A percentile compares a stretch with the other conserved stretches of the same genome.
Conservation (phyloP, 2,797 vertebrate species). For the Pantherophis vulpinus region DNA sequence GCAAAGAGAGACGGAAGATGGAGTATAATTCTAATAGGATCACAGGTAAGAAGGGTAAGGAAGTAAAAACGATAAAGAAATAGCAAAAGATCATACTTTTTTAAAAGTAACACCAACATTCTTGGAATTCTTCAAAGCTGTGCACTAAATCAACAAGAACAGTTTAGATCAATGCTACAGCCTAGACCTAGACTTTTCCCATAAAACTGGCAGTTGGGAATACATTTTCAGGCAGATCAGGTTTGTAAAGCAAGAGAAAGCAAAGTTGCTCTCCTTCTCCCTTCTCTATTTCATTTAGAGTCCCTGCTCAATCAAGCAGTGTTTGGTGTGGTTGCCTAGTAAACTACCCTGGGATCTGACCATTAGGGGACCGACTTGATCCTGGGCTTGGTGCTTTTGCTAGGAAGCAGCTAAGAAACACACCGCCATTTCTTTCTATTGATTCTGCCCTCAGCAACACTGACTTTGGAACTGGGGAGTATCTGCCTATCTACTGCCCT, state of each 20-base stretch:
- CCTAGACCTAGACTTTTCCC: not conserved
- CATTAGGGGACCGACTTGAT: not conserved
- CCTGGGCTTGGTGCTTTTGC: not conserved
- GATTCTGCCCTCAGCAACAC: rapidly evolving
- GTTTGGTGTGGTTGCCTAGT: constrained; percentile 4
- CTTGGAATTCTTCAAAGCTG: not conserved
- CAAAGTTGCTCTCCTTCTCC: not conserved
- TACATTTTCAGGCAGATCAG: not conserved
- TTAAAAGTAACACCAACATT: not conserved
- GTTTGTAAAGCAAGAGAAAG: not conserved
- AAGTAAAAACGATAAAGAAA: not conserved
- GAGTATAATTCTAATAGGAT: not conserved
- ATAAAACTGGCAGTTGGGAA: not conserved
- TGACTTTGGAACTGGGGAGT: rapidly evolving
- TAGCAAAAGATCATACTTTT: not conserved
- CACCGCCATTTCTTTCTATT: rapidly evolving
- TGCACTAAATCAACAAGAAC: not conserved
- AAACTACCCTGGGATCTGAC: not conserved
- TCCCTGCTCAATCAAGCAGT: not conserved
- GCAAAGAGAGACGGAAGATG: not conserved
- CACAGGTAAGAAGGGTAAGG: not conserved
- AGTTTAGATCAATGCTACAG: not conserved
- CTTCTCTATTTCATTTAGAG: not conserved
- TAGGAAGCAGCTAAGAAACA: not conserved
- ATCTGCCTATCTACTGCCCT: not conserved